Conservation (phyloP, 2,888 invertebrate genomes). For the Drosophila affinis region DNA sequence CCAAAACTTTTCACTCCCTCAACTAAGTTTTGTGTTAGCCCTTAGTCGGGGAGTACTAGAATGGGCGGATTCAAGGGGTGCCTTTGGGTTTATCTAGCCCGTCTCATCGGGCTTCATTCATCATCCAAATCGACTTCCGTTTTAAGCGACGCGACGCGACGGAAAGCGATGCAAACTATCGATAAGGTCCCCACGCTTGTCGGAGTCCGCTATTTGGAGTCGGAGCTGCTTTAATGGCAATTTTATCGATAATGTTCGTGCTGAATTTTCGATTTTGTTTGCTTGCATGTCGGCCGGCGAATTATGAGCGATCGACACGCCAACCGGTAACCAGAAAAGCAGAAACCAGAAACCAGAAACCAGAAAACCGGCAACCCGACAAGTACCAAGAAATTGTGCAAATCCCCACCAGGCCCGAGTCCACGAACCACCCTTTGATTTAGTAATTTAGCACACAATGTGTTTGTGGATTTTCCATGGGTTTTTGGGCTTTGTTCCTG, state of each 20-base stretch:
- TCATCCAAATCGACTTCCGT: slow-evolving; percentile 79
- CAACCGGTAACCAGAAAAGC: slow-evolving; percentile 27
- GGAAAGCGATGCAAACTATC: slow-evolving; percentile 72
- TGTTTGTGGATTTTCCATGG: slow-evolving; percentile 71
- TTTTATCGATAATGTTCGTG: slow-evolving; percentile 82
- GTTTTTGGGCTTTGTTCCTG: slow-evolving; percentile 21
- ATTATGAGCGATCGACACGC: slow-evolving; percentile 80
- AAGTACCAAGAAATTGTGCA: slow-evolving; percentile 72
- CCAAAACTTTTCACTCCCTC: neutral
- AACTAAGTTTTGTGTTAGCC: neutral
- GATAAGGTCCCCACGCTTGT: slow-evolving; percentile 69
- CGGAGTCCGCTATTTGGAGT: slow-evolving; percentile 1
- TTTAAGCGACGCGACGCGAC: slow-evolving; percentile 44
- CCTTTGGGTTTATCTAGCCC: slow-evolving; percentile 55
- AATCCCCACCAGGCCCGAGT: slow-evolving; percentile 45
- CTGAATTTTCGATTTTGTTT: slow-evolving; percentile 79
- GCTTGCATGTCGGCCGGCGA: slow-evolving; percentile 70
- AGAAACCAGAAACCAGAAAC: no score
- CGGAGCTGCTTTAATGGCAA: slow-evolving; percentile 74
- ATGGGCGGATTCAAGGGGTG: slow-evolving; percentile 2
- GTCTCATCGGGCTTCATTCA: slow-evolving; percentile 76
- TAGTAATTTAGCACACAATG: slow-evolving; percentile 76
- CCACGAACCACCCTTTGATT: slow-evolving; percentile 56
- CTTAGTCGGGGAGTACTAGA: neutral
- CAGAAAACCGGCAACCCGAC: slow-evolving; percentile 13